Conservation (phyloP, 2,797 vertebrate species). For the Psittacula echo region DNA sequence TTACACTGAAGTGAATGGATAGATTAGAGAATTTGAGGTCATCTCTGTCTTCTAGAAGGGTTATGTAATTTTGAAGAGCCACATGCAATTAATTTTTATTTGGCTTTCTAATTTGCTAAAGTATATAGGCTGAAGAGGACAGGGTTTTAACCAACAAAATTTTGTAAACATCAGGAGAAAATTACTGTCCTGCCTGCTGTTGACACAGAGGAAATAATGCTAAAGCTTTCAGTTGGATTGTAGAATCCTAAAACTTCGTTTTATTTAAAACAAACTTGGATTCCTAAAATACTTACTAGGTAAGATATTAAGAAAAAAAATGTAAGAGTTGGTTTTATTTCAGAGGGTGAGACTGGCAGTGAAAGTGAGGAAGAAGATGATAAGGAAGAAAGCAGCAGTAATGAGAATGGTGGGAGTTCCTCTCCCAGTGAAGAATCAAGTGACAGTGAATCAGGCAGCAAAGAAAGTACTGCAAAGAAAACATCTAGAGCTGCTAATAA, state of each 20-base stretch:
- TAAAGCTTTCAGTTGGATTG: background rate
- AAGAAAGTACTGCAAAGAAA: constrained; percentile 74
- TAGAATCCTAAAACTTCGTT: background rate
- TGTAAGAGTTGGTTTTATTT: background rate
- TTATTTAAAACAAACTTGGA: background rate
- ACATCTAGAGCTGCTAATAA: constrained; percentile 51
- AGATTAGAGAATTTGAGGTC: constrained; percentile 33
- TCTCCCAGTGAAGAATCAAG: constrained; percentile 80
- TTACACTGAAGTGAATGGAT: constrained; percentile 9
- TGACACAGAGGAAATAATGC: background rate
- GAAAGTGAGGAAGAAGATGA: constrained; percentile 76
- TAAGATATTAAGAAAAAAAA: background rate
- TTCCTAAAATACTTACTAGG: background rate
- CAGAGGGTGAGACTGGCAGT: constrained; percentile 79
- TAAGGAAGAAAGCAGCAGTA: constrained; percentile 77
- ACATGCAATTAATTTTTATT: background rate
- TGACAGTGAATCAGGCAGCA: constrained; percentile 77
- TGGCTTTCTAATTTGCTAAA: background rate
- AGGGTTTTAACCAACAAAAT: background rate
- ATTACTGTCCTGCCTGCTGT: background rate
- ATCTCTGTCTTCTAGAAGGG: background rate
- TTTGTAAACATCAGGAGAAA: background rate
- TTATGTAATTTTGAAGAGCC: background rate
- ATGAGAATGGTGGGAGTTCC: constrained; percentile 74
- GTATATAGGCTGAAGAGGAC: background rate